Evolutionary conservation across 2,888 invertebrate species (phyloP), one percentile per base, ranked within the genome.

Genomic region (Xylota segnis): DNA sequence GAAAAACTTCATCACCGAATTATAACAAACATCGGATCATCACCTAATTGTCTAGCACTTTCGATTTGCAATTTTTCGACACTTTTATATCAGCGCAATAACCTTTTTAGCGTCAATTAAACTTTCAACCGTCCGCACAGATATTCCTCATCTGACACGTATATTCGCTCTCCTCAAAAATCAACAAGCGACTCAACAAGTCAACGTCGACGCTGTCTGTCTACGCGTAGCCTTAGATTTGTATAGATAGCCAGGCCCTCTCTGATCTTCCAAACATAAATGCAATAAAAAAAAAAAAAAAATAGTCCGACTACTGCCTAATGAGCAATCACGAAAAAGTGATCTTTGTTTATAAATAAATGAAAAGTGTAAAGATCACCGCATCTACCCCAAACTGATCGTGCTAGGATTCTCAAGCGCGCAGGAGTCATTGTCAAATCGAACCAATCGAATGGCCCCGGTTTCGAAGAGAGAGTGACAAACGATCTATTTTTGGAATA

Each of bases 51-150:
- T 89, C 88, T 89, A 88, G 88, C 89, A 89, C 89, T 89, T 89
- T 89, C 87, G 83, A 87, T 79, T 82, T 83, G 88, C 86, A 78
- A 88, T 88, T 88, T 88, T 88, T 89, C 90, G 88, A 89, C 89
- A 90, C 88, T 88, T 88, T 88, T 88, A 89, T 89, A 89, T 90
- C 89, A 88, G 89, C 89, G 87, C 89, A 88, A 87, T 89, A 89
- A 89, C 89, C 89, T 89, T 88, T 89, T 89, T 89, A 89, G 88
- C 89, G 89, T 89, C 89, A 90, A 91, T 91, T 91, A 90, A 91
- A 90, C 90, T 91, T 90, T 91, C 91, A 91, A 90, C 90, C 89
- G 89, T 88, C 79, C 88, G 88, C 87, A 81, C 88, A 90, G 90
- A 91, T 90, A 90, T 90, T 90, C 87, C 65, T 86, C 82, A 88